phyloP scores from a whole-genome alignment of 2,888 invertebrate genomes.

The Xiphydria camelus region DNA sequence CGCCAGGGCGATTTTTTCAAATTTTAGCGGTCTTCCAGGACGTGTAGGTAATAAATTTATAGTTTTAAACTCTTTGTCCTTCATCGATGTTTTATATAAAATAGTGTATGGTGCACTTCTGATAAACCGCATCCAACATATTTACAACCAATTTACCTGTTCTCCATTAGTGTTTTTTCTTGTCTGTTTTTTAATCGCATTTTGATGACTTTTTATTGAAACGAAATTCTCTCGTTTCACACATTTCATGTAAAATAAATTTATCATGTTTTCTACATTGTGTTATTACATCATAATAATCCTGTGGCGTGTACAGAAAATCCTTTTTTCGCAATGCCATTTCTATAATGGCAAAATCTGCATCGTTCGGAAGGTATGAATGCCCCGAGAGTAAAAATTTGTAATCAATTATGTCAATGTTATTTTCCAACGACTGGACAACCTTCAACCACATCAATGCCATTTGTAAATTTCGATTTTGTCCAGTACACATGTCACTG shows the following conservation, averaged over 20 bases:
- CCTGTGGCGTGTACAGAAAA: constrained; percentile 16
- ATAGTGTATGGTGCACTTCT: no score
- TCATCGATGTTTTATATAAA: no score
- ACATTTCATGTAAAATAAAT: constrained; percentile 18
- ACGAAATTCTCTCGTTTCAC: constrained; percentile 20
- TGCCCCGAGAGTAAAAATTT: constrained; percentile 30
- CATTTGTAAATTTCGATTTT: constrained; percentile 41
- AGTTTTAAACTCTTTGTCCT: no score
- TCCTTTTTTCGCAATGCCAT: constrained; percentile 18
- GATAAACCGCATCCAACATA: no score
- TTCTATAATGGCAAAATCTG: constrained; percentile 27
- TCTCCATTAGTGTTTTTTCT: constrained; percentile 21
- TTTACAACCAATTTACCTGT: constrained; percentile 17
- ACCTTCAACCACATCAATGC: constrained; percentile 24
- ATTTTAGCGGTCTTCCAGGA: no score
- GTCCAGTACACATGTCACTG: constrained; percentile 39
- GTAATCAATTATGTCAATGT: constrained; percentile 16
- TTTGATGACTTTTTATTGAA: constrained; percentile 19
- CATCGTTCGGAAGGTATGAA: constrained; percentile 30
- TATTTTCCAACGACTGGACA: constrained; percentile 19
- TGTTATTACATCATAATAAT: constrained; percentile 20
- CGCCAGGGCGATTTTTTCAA: no score
- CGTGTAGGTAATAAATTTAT: no score
- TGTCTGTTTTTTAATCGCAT: constrained; percentile 18
- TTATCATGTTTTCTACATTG: constrained; percentile 19